Evolutionary conservation across 2,797 vertebrate species (phyloP), one percentile per base, ranked within the genome.

Genomic region (Choloepus didactylus): DNA sequence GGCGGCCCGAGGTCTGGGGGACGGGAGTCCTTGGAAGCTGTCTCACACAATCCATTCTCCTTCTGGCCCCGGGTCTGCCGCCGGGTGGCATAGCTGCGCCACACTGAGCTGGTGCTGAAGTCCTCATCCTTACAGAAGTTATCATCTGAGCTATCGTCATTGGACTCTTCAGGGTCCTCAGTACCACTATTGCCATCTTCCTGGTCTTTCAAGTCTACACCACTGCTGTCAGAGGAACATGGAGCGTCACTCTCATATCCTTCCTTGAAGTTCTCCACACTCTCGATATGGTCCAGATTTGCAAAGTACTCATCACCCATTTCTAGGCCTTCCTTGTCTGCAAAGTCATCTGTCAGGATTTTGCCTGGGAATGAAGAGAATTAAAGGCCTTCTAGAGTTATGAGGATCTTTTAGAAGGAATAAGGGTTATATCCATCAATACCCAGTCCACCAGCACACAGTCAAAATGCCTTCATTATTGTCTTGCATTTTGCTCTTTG

Each of bases 261-360:
- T 85, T 99, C 99, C 97, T 99, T 99, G 97, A 99, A 99, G 98
- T 99, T 99, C 98, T 99, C 99, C 98, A 99, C 99, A 3, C 99
- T 99, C 98, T 99, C 99, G 0, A 99, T 99, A 97, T 99, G 99
- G 96, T 99, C 99, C 98, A 99, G 98, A 97, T 99, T 99, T 66
- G 99, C 99, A 5, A 99, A 99, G 90, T 99, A 99, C 67, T 99
- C 99, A 0, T 99, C 99, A 0, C 99, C 99, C 99, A 99, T 99
- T 98, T 99, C 99, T 31, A 99, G 96, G 59, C 99, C 99, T 91
- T 99, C 99, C 92, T 99, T 99, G 98, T 99, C 99, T 0, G 99
- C 99, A 56, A 99, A 99, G 97, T 99, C 99, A 0, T 99, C 99
- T 0, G 99, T 99, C 69, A 99, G 98, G 98, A 99, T 99, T 97